These are phyloP conservation scores for Coelopa pilipes DNA, from an alignment of 2,888 invertebrate species.

Conservation along the genomic window DNA sequence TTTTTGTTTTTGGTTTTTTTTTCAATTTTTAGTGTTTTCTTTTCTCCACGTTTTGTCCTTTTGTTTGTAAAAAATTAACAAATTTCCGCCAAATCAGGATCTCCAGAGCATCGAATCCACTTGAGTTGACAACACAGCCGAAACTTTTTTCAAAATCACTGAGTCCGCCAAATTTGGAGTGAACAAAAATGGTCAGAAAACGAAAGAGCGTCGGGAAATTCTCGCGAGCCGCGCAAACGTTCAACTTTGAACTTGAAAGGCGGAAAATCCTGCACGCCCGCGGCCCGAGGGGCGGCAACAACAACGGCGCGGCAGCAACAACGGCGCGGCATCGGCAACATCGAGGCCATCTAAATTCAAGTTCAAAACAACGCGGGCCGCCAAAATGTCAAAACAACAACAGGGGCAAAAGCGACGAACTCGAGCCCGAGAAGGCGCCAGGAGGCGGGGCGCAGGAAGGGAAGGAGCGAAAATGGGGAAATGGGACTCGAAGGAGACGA, in stretches of 20 bases:
- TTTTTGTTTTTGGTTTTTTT: too few species aligned
- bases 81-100: too few species aligned
- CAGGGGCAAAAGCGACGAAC: slow-evolving; percentile 2
- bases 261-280: slow-evolving; percentile 21
- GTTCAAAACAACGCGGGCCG: slow-evolving; percentile 26
- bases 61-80: too few species aligned
- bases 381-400: slow-evolving; percentile 2
- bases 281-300: neutral
- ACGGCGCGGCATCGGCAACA: slow-evolving; percentile 4
- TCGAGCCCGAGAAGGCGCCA: neutral
- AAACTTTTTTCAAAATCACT: neutral
- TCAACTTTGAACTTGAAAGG: slow-evolving; percentile 39
- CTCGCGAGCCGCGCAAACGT: slow-evolving; percentile 34
- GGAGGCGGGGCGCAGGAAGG: too few species aligned
- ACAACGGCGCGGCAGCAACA: neutral
- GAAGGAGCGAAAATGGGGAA: slow-evolving; percentile 9
- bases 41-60: too few species aligned
- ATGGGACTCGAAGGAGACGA: neutral
- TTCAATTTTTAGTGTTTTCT: too few species aligned
- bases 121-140: too few species aligned
- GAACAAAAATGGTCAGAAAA: neutral
- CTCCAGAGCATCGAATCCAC: too few species aligned
- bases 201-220: neutral
- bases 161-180: neutral
- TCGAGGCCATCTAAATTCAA: slow-evolving; percentile 16